Conservation (phyloP, 2,888 invertebrate species). For the Syrista parreyssii region DNA sequence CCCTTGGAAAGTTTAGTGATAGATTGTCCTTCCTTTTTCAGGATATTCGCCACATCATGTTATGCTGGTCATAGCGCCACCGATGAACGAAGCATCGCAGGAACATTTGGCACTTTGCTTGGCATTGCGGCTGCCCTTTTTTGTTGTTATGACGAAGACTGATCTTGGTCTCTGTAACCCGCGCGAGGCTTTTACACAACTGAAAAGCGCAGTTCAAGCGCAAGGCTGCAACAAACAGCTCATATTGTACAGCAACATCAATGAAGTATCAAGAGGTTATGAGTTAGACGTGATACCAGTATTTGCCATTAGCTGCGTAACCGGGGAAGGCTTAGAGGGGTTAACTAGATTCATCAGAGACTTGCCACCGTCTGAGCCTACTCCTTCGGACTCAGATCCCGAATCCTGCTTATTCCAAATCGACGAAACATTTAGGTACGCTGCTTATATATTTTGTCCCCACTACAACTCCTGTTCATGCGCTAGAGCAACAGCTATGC, state of each 20-base stretch:
- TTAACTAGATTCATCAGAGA: slow-evolving; percentile 90
- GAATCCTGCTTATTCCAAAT: slow-evolving; percentile 80
- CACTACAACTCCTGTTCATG: neutral
- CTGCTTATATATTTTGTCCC: neutral
- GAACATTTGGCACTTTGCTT: slow-evolving; percentile 90
- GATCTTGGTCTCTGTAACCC: slow-evolving; percentile 76
- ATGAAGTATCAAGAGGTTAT: slow-evolving; percentile 39
- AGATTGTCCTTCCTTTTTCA: slow-evolving; percentile 21
- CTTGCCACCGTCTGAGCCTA: slow-evolving; percentile 68
- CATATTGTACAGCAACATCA: slow-evolving; percentile 45
- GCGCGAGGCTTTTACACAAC: slow-evolving; percentile 52
- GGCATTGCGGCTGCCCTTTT: slow-evolving; percentile 88
- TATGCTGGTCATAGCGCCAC: slow-evolving; percentile 75
- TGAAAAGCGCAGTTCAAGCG: slow-evolving; percentile 51
- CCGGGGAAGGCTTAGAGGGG: slow-evolving; percentile 84
- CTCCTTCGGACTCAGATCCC: slow-evolving; percentile 53
- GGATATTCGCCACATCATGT: slow-evolving; percentile 94
- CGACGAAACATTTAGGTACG: slow-evolving; percentile 84
- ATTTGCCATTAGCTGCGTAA: slow-evolving; percentile 91
- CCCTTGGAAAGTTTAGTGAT: neutral
- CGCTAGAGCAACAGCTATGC: neutral
- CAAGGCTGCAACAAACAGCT: slow-evolving; percentile 58
- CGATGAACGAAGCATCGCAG: slow-evolving; percentile 67
- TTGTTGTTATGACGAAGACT: slow-evolving; percentile 93
- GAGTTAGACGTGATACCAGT: slow-evolving; percentile 74